Evolutionary conservation across 2,797 vertebrate genomes (phyloP), one percentile per base, ranked within the genome.

Genomic region (Centropyge bicolor): DNA sequence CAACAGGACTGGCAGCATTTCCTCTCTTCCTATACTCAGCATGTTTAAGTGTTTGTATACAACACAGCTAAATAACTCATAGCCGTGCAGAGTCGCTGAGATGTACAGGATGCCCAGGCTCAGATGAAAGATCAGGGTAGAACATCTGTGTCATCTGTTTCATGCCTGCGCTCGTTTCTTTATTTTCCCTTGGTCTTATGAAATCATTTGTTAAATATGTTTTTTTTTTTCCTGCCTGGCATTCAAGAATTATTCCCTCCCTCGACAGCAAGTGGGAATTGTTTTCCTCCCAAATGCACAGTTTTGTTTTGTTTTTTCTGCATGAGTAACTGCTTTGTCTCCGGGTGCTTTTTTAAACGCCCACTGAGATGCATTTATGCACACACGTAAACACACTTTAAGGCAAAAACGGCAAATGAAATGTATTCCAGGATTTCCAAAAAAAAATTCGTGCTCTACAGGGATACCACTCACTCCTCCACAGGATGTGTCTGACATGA

Each of bases 281-380:
- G 51, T 71, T 80, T 83, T 76, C 45, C 70, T 77, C 85, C 77
- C 73, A 76, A 81, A 86, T 40, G 76, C 79, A 68, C 48, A 6
- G 57, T 75, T 85, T 83, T 74, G 61, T 82, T 85, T 84, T 72
- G 19, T 67, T 67, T 83, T 87, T 82, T 79, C 80, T 72, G 78
- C 81, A 45, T 66, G 83, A 87, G 72, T 90, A 85, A 78, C 72
- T 49, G 74, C 45, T 82, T 81, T 89, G 82, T 90, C 85, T 91
- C 80, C 16, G 52, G 84, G 83, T 88, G 80, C 16, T 71, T 88
- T 76, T 72, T 64, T 4, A 81, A 67, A 88, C 81, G n/a, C 89
- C 88, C 80, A 89, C 88, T 20, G 77, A 85, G 82, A 81, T 78
- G 45, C 80, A 74, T 84, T 80, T 73, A 75, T 65, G 31, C 73